These are phyloP conservation scores for Sternotherus odoratus DNA, from an alignment of 2,797 vertebrate species.

Conservation along the genomic window DNA sequence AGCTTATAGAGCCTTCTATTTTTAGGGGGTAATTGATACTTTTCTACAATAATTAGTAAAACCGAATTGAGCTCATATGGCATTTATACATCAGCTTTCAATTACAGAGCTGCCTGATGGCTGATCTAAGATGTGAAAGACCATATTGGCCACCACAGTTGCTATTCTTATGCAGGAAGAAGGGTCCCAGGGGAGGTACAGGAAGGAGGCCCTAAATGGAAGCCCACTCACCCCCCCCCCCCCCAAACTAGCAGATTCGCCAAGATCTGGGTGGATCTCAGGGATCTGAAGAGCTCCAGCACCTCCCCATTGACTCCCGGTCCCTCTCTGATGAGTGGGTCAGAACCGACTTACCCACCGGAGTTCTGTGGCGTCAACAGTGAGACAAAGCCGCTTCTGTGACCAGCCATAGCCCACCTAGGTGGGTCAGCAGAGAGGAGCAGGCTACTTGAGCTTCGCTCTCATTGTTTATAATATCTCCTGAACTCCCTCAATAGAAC, in stretches of 20 bases:
- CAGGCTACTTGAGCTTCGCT: neutral
- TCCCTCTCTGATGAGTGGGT: neutral
- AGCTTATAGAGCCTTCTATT: neutral
- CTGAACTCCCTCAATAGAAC: neutral
- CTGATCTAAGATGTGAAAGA: neutral
- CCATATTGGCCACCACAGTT: neutral
- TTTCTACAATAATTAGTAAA: neutral
- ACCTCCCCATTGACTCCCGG: neutral
- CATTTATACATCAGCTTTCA: neutral
- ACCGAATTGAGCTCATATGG: neutral
- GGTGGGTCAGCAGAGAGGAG: neutral
- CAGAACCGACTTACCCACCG: neutral
- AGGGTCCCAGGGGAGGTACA: neutral
- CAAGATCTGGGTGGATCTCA: neutral
- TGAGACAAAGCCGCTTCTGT: neutral
- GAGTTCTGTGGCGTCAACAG: neutral
- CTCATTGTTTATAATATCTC: neutral
- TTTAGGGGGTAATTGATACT: neutral
- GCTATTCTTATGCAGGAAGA: neutral
- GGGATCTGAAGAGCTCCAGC: neutral
- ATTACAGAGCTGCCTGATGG: neutral
- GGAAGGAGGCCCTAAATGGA: neutral
- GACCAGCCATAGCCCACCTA: rapidly evolving
- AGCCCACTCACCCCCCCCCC: neutral
- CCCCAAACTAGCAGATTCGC: neutral